Percentiles rank a stretch among this genome's conserved stretches.
phyloP scores from a whole-genome alignment of 2,888 invertebrate genomes.

The Tipula helvola region DNA sequence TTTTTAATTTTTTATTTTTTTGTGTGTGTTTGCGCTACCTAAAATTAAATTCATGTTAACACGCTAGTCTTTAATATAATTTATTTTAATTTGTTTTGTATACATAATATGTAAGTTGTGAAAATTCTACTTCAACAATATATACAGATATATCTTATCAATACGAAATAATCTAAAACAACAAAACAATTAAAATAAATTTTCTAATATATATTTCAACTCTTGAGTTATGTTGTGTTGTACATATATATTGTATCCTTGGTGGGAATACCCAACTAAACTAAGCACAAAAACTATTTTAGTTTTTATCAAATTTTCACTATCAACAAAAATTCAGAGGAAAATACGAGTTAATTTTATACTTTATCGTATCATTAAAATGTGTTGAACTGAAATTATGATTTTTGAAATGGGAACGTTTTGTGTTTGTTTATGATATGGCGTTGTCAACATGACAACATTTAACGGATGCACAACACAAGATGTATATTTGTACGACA shows the following conservation, averaged over 20 bases:
- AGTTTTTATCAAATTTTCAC: background rate
- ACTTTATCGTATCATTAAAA: background rate
- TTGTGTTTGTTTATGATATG: background rate
- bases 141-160: background rate
- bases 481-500: no score
- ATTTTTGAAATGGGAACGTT: background rate
- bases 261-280: background rate
- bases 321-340: background rate
- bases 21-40: background rate
- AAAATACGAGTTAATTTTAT: background rate
- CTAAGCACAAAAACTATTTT: background rate
- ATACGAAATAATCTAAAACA: background rate
- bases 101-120: background rate
- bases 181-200: background rate
- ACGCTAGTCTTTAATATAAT: background rate
- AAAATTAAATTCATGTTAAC: background rate
- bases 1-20: background rate
- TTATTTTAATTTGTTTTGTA: background rate
- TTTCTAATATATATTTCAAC: background rate
- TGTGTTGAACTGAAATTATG: background rate
- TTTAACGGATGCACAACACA: no score
- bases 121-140: background rate
- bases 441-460: background rate
- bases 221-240: background rate
- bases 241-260: background rate